Base-by-base conservation (phyloP, 2,888 invertebrate species). In the Hypomecis atomaria region DNA sequence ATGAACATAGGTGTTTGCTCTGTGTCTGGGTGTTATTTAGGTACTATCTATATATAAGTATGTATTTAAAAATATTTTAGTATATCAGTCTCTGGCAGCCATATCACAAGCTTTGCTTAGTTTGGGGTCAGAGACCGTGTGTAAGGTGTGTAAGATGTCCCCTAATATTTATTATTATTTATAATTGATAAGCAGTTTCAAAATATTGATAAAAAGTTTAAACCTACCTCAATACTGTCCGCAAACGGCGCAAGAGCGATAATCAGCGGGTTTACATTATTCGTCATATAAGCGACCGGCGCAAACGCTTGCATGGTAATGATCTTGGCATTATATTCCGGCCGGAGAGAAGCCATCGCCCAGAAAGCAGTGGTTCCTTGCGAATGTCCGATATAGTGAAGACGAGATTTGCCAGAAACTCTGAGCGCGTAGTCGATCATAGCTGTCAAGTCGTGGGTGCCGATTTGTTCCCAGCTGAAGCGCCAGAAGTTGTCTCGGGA, bases 391-490 rank as follows among this genome's bases (percentile, higher is more conserved):
- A 96, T 88, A 79, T 97, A 97, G 74, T 95, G 95, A 0, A 97
- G 73, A 53, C 94, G 87, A 0, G 91, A 72, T 23, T 93, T 90
- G 0, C 93, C 93, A 0, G 96, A 96, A 3, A 71, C 66, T 0
- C 78, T 70, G 0, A 95, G 81, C 1, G 95, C 91, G 78, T 95
- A 94, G 79, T 97, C 95, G 55, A 98, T 95, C 87, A 95, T 95
- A 0, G 96, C 94, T 0, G 97, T 96, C 11, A 98, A 76, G 84
- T 98, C 98, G 67, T 88, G 93, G 52, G 90, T 81, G 0, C 95
- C 96, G 83, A 97, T 96, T 79, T 97, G 95, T 80, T 97, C 96
- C 95, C 95, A 98, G 71, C 96, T 96, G 77, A 95, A 95, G 44
- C 93, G 80, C 95, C 95, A 95, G 78, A 92, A 95, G 10, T 85